Conservation (phyloP, 2,113 vertebrate species). For the Struthidea cinerea region DNA sequence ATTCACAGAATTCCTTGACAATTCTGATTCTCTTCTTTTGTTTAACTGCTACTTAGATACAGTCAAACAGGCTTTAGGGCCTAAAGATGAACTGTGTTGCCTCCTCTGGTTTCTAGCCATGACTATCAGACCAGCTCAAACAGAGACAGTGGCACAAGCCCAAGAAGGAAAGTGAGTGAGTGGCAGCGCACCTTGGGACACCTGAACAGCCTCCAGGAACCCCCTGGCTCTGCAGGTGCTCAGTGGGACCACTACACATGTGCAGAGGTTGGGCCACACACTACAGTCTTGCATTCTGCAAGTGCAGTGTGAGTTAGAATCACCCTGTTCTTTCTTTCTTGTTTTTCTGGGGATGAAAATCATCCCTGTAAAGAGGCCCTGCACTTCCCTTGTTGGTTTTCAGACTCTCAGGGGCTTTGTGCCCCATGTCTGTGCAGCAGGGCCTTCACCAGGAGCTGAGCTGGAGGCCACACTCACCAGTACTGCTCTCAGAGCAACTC, state of each 20-base stretch:
- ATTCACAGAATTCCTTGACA: background rate
- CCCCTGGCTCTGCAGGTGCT: background rate
- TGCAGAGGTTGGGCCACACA: background rate
- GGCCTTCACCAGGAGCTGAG: background rate
- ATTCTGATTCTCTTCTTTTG: background rate
- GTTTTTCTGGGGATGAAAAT: background rate
- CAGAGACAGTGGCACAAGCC: background rate
- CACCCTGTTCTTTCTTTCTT: background rate
- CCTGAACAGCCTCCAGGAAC: too few relatives aligned
- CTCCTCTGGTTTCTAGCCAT: background rate
- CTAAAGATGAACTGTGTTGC: background rate
- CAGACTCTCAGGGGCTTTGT: background rate
- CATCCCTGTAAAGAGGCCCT: background rate
- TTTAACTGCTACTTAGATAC: background rate
- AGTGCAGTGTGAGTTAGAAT: background rate
- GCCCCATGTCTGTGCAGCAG: background rate
- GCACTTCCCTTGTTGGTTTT: background rate
- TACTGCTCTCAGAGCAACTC: background rate
- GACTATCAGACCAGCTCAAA: background rate
- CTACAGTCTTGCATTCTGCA: background rate
- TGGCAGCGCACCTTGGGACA: background rate
- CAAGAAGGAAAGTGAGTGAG: background rate
- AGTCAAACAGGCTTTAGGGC: background rate
- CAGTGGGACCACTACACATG: accelerated
- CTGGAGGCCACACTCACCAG: background rate